Percentiles rank a stretch among this genome's conserved stretches.
Evolutionary conservation across 2,113 vertebrate species (phyloP).

Genomic region (Asarcornis scutulata): DNA sequence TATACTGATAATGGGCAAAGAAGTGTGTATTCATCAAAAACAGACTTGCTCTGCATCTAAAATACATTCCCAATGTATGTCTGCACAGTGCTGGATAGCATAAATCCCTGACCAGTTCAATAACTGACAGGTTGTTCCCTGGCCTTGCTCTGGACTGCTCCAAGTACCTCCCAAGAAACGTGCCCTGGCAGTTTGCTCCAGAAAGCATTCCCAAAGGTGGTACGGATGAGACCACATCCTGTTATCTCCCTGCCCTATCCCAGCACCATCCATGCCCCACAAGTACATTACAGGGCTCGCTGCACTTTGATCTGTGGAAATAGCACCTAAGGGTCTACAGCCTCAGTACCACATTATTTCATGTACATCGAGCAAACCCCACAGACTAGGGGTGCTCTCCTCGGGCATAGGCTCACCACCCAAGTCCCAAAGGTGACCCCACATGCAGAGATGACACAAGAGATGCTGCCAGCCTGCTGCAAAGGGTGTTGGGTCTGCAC

Average conservation of each 20-base stretch:
- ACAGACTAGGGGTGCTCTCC: not conserved
- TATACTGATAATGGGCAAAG: not conserved
- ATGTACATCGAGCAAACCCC: not conserved
- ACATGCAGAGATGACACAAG: accelerated
- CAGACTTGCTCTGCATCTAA: not conserved
- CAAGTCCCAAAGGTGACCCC: not conserved
- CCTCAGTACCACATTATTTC: accelerated
- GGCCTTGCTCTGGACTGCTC: not conserved
- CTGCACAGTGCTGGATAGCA: not conserved
- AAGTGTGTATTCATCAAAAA: not conserved
- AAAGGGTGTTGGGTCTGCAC: accelerated
- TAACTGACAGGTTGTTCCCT: not conserved
- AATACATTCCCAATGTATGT: not conserved
- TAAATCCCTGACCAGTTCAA: not conserved
- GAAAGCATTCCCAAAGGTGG: not conserved
- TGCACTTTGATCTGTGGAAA: not conserved
- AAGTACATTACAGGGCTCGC: not conserved
- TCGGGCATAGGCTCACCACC: not conserved
- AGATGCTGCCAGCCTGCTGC: not conserved
- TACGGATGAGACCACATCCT: accelerated
- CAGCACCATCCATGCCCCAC: not conserved
- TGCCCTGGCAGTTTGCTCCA: not conserved
- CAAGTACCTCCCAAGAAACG: not conserved
- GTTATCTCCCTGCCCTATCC: not conserved
- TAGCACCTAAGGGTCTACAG: not conserved